Base-by-base conservation (phyloP, 2,888 invertebrate genomes). In the Baronia brevicornis region DNA sequence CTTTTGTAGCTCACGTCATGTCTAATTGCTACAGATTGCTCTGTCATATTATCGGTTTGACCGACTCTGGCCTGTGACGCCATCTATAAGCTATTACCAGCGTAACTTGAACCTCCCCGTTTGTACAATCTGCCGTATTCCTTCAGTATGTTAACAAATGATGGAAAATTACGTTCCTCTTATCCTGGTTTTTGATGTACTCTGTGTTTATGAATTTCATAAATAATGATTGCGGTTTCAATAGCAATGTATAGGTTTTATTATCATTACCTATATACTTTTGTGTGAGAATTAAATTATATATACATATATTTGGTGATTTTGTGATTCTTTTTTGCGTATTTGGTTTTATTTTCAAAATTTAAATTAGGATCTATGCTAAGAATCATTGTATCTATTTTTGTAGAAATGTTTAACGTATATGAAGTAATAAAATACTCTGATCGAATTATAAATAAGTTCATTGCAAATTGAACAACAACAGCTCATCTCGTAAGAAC, bases 1-100 rank as follows among this genome's bases (percentile, higher is more conserved):
- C 31, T 27, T 30, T 7, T 18, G 19, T n/a, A 19, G 44, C 52
- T 69, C 64, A 62, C 73, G 72, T 78, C 77, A 77, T 71, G 42
- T 45, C 54, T 71, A 69, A 75, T 74, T 75, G 62, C 54, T 42
- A 55, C 44, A 63, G 51, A 71, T 72, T 65, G 64, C 46, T 48
- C 43, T 41, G 51, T 48, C 62, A 62, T 50, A 54, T 60, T 56
- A 60, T 56, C 46, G 44, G 46, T 34, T 49, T 60, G 62, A 65
- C 62, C 65, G 51, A 44, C 13, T 48, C 43, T 51, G 56, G 39
- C 56, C 56, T 48, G 50, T 64, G 61, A 64, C 55, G 54, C 36
- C 50, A 56, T 49, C 36, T 44, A 48, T 45, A 31, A 39, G 40
- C 34, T 38, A 28, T 36, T 45, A 51, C 57, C 60, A 55, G 32